These are phyloP conservation scores for Synanthedon andrenaeformis DNA, from an alignment of 2,888 invertebrate genomes.

Conservation along the genomic window DNA sequence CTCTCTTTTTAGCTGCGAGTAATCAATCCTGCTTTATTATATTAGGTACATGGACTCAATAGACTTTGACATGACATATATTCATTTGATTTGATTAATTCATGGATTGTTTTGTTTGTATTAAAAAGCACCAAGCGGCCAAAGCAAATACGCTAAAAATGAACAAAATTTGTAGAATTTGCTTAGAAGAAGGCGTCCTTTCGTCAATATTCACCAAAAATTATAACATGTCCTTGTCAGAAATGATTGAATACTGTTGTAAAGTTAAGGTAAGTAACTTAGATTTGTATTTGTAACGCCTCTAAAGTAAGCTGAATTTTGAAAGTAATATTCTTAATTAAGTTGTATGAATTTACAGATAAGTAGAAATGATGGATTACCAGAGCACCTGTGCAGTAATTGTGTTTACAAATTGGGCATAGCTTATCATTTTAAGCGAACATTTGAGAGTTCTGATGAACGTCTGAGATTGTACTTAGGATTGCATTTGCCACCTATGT, in stretches of 20 bases:
- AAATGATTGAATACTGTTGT: constrained; percentile 73
- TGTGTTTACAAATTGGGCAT: constrained; percentile 73
- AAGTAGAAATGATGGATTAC: constrained; percentile 67
- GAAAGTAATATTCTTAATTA: not conserved
- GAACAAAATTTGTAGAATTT: constrained; percentile 72
- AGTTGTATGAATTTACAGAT: constrained; percentile 28
- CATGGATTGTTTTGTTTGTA: no score
- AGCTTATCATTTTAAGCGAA: constrained; percentile 74
- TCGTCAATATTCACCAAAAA: constrained; percentile 73
- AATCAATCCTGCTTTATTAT: no score
- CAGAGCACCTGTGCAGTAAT: constrained; percentile 72
- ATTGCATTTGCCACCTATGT: constrained; percentile 41
- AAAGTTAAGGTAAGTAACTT: constrained; percentile 57
- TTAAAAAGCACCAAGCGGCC: no score
- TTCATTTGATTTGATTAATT: no score
- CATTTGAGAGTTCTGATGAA: constrained; percentile 71
- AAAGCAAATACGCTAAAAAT: constrained; percentile 15
- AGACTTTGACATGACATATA: no score
- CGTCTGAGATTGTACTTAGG: constrained; percentile 71
- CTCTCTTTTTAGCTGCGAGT: no score
- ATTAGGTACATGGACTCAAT: no score
- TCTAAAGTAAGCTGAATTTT: not conserved
- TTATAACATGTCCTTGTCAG: constrained; percentile 69
- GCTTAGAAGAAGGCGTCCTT: constrained; percentile 71
- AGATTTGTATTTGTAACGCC: not conserved